Base-by-base conservation (phyloP, 1,140 invertebrate genomes). In the Zaprionus taronus region DNA sequence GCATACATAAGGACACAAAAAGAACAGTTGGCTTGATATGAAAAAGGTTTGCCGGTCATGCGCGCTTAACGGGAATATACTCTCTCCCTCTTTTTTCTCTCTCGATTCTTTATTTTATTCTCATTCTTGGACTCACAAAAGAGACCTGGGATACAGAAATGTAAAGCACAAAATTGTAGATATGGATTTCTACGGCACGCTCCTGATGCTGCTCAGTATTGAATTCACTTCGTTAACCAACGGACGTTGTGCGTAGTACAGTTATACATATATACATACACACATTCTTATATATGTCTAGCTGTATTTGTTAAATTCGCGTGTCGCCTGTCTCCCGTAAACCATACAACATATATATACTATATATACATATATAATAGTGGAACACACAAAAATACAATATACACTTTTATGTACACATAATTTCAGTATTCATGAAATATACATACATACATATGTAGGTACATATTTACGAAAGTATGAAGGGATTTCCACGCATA, bases 171-270 rank as follows among this genome's bases (percentile, higher is more conserved):
- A 51, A 22, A 51, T 51, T 55, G 58, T 62, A 55, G 14, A 26
- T 60, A 55, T 58, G 36, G 51, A 60, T 70, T 57, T 44, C 15
- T 57, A 67, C 70, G 60, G 14, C 36, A 71, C 65, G 36, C 53
- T 78, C 72, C 76, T 69, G 57, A 66, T 69, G 64, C 61, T 72
- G 53, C 49, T 74, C n/a, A 17, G 83, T 84, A 85, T 89, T 90
- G 81, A 84, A 79, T 90, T 77, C 67, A 72, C 80, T 81, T 84
- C 73, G 78, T 81, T 77, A 81, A 56, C 67, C 61, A 90, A 72
- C 81, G 72, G 81, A 84, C 75, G 81, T 79, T 77, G 41, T 77
- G 6, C 22, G 4, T 9, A 60, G 14, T 58, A 56, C 20, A 47
- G 55, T 53, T 15, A 55, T 34, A 53, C n/a, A 66, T n/a, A 58